Base-by-base conservation (phyloP, 2,797 vertebrate species). In the Sebastes hubbsi region DNA sequence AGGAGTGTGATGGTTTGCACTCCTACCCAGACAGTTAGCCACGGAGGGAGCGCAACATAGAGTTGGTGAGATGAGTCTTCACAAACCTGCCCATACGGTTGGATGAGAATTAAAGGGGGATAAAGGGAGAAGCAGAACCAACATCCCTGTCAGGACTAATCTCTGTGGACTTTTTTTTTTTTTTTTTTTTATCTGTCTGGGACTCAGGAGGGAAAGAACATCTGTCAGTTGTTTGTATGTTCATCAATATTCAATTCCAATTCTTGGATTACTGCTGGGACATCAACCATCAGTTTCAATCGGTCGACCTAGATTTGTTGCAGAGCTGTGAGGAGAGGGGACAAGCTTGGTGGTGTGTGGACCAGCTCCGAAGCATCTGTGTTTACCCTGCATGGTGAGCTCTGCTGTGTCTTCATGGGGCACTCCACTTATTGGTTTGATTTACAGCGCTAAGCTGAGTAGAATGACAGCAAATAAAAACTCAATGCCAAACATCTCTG, bases 21-120 rank as follows among this genome's bases (percentile, higher is more conserved):
- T 92, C 80, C 80, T 62, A 81, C 87, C 83, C 84, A 89, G 79
- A 88, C 92, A 89, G 87, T 84, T 66, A 77, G 73, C 89, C 93
- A 93, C 94, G 92, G 93, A 95, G 93, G 88, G 92, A 96, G 95
- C 65, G 25, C 77, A 87, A 93, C 95, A 95, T 94, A 93, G 84
- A 91, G 91, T 92, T 91, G 75, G 55, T 88, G 85, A 85, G 86
- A 89, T 88, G 87, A 90, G 84, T 78, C 77, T 78, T 90, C 74
- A 77, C 79, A 72, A 77, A 82, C 61, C 72, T 34, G 60, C 70
- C 46, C 65, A 68, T 22, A 76, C 71, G 81, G 85, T 82, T 75
- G 85, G 78, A 88, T 78, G 66, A 92, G 87, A 85, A 89, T 71
- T 77, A 77, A 76, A 13, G 56, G 18, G 67, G 72, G 65, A 78